Percentiles rank a stretch among this genome's conserved stretches.
These are phyloP conservation scores for Pseudoips prasinana DNA, from an alignment of 2,888 invertebrate genomes.

Conservation along the genomic window DNA sequence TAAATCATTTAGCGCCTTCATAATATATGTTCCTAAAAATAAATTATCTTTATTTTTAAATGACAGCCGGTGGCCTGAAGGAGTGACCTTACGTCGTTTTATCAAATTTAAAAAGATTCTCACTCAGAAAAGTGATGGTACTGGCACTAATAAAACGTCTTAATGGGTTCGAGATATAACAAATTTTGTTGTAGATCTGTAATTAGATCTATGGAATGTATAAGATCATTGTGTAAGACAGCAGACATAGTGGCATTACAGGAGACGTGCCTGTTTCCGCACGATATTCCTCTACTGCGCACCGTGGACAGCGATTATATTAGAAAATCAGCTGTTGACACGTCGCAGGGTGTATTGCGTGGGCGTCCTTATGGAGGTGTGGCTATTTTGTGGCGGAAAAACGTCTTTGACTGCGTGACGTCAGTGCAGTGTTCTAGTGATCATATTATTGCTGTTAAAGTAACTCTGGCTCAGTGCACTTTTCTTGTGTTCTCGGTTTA, in stretches of 20 bases:
- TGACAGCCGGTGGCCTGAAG: constrained; percentile 13
- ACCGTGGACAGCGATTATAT: constrained; percentile 1
- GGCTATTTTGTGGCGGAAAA: no score
- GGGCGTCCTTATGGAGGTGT: no score
- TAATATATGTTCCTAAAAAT: constrained; percentile 9
- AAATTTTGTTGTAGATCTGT: constrained; percentile 5
- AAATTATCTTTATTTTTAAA: constrained; percentile 10
- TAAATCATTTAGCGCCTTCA: constrained; percentile 9
- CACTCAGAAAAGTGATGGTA: background rate
- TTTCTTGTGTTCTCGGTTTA: no score
- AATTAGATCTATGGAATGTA: constrained; percentile 5
- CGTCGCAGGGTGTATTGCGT: no score
- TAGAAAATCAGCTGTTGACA: no score
- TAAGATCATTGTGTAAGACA: constrained; percentile 3
- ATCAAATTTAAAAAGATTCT: background rate
- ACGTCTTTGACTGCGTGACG: no score
- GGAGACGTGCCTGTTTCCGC: constrained; percentile 5
- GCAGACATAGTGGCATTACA: constrained; percentile 5
- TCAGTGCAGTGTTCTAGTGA: no score
- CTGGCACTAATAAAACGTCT: background rate
- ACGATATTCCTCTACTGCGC: background rate
- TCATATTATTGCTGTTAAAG: no score
- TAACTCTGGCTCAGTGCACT: no score
- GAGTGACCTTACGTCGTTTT: constrained; percentile 9
- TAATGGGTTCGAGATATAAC: background rate